Conservation (phyloP, 53 echinoderm and acorn worm genomes). For the Paelopatides confundens region DNA sequence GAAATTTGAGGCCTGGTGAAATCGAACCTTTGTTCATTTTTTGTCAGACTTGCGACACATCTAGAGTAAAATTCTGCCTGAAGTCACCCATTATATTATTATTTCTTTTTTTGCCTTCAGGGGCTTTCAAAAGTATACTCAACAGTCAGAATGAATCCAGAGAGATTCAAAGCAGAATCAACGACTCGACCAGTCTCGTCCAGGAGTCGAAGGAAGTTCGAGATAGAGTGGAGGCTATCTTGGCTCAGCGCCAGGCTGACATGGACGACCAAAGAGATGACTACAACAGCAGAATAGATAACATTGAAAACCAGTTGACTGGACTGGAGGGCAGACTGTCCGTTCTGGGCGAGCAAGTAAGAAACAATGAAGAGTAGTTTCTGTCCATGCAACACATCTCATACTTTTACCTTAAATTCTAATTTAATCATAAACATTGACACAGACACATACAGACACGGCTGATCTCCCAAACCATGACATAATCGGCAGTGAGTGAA, state of each 20-base stretch:
- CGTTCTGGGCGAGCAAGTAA: conserved; percentile 80
- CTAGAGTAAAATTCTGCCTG: no score
- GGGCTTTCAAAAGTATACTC: conserved; percentile 89
- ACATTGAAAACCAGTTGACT: conserved; percentile 81
- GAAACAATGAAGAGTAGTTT: neutral
- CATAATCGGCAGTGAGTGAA: no score
- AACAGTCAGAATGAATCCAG: conserved; percentile 82
- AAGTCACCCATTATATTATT: neutral
- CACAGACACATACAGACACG: no score
- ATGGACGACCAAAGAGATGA: conserved; percentile 62
- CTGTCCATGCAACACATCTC: no score
- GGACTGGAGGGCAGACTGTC: conserved; percentile 81
- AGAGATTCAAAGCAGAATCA: conserved; percentile 71
- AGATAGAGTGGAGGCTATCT: conserved; percentile 77
- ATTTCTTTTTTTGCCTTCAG: conserved; percentile 34
- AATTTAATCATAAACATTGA: no score
- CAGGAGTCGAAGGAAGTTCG: conserved; percentile 71
- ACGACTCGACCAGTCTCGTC: conserved; percentile 62
- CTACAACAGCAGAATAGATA: conserved; percentile 67
- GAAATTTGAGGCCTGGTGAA: no score
- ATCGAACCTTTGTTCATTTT: no score
- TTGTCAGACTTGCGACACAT: no score
- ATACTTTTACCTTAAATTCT: no score
- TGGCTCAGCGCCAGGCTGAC: conserved; percentile 68
- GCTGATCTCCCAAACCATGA: no score